Evolutionary conservation across 2,797 vertebrate genomes (phyloP), one percentile per base, ranked within the genome.

Genomic region (Lacerta bilineata): DNA sequence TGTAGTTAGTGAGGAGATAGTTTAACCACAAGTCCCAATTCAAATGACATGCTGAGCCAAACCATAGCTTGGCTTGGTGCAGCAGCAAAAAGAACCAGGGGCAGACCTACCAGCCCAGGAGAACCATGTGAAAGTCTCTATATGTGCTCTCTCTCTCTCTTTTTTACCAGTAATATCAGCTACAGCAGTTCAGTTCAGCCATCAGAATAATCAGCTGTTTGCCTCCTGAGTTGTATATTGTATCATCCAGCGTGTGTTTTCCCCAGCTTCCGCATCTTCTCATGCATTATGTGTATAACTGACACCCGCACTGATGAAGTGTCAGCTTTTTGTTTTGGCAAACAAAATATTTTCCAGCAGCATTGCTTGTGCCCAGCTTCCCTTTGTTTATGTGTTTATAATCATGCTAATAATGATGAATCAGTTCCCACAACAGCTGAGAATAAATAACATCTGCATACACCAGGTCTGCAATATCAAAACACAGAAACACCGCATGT

Each of bases 341-440:
- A 92, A 84, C 39, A 64, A 4, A 1, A 2, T 36, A 77, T 91
- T 80, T 76, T 85, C 23, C 86, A 87, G 66, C 89, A 29, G 0
- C 81, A 78, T 6, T 87, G 4, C 80, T 33, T 89, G 29, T 80
- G 43, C 7, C 79, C 8, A 66, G 23, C 18, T 80, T 50, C 33
- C 33, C 33, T 90, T 85, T 80, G 77, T 50, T 88, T 91, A n/a
- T 85, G 64, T 89, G 66, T 89, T 92, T 87, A 46, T 39, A 74
- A 61, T 79, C 84, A 61, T 46, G 55, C 46, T 23, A 55, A 77
- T 83, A 59, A 4, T 83, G 33, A 88, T 74, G 91, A 92, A 87
- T 75, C 66, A 61, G 1, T 29, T 79, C 87, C 72, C 25, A 76
- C 61, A 82, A 5, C 61, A 23, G 43, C n/a, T 50, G 2, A 87